These are phyloP conservation scores for Ditylenchus dipsaci DNA, from an alignment of 1,140 invertebrate species.

Conservation along the genomic window DNA sequence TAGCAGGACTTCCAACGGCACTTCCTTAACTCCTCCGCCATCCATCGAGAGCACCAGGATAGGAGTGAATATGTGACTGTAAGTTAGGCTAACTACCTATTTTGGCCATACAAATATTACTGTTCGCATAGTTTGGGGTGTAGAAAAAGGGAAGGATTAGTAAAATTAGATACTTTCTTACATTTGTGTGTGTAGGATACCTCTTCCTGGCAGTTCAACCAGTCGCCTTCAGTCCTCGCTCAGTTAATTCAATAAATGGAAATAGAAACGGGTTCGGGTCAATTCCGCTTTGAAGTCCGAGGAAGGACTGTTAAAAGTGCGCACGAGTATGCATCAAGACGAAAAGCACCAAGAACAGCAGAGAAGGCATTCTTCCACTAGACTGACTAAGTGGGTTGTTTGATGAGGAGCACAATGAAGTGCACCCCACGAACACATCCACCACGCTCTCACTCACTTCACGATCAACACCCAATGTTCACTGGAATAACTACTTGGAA, in stretches of 20 bases:
- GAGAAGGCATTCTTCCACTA: background rate
- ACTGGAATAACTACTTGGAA: too few species aligned
- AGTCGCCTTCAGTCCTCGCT: constrained; percentile 50
- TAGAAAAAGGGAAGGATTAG: too few species aligned
- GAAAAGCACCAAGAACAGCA: background rate
- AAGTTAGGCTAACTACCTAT: constrained; percentile 14
- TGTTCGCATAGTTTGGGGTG: too few species aligned
- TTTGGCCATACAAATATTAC: background rate
- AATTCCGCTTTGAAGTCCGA: background rate
- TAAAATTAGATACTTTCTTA: constrained; percentile 2
- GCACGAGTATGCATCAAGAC: constrained; percentile 15
- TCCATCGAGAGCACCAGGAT: constrained; percentile 24
- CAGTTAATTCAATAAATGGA: constrained; percentile 51
- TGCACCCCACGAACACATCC: too few species aligned
- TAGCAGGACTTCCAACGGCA: constrained; percentile 33
- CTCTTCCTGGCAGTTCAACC: constrained; percentile 57
- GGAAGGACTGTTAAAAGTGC: constrained; percentile 32
- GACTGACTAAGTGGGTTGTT: background rate
- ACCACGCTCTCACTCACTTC: too few species aligned
- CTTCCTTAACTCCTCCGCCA: constrained; percentile 25
- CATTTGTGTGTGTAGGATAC: constrained; percentile 40
- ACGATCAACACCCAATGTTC: too few species aligned
- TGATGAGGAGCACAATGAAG: background rate
- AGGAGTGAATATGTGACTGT: constrained; percentile 52
- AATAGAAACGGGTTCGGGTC: constrained; percentile 11